Base-by-base conservation (phyloP, 1,140 invertebrate species). In the Lutraria rhynchaena region DNA sequence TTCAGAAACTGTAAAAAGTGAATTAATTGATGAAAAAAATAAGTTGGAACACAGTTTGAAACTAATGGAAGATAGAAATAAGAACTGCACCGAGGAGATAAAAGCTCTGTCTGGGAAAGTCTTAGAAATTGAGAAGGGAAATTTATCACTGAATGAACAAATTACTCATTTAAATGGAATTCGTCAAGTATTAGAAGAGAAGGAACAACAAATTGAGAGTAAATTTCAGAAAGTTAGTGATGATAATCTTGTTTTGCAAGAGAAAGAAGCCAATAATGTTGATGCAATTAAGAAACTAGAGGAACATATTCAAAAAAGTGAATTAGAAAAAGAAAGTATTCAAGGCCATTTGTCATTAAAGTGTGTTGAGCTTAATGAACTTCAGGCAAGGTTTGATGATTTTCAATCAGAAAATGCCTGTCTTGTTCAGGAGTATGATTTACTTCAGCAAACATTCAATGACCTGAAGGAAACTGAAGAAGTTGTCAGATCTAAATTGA, bases 391-490 rank as follows among this genome's bases (percentile, higher is more conserved):
- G 9, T 77, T 65, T 77, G 75, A 77, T 77, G 75, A 77, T 55
- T 77, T 77, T 31, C 75, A 77, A 51, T 77, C 75, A 41, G 75
- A 77, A 33, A 77, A 77, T 67, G 44, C 75, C 3, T 77, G 75
- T 67, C 41, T 77, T 3, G 75, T 77, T 29, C 75, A 77, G 31
- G 75, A 77, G 24, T 77, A 77, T 77, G 75, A 77, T 41, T 51
- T 77, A 27, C 57, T 77, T 15, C 75, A 77, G 33, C 75, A 77
- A 44, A 67, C 75, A 53, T 80, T 80, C 29, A 80, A 80, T 80
- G 76, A 80, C 55, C 49, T 80, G 24, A 80, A 80, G 41, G 65
- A 67, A 69, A 80, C 76, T 7, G 76, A 80, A 55, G 76, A 80
- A 67, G 76, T 80, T 31, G 76, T 80, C 17, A 55, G 76, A 31